phyloP scores from a whole-genome alignment of 2,113 vertebrate species.

The Crotalus helleri region DNA sequence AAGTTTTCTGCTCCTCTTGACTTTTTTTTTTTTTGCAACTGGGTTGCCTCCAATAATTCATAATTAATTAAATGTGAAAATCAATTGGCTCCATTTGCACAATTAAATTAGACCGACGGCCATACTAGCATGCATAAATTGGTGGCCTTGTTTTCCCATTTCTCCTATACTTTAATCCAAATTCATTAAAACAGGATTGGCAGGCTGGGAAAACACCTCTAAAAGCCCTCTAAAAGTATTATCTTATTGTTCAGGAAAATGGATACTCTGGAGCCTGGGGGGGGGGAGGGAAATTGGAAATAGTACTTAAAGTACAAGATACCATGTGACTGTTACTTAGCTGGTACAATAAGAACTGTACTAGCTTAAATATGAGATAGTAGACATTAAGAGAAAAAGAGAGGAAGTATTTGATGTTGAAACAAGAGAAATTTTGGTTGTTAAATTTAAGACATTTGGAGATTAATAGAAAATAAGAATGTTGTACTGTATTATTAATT shows the following conservation, averaged over 20 bases:
- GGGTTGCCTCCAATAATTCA: constrained; percentile 44
- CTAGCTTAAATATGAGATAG: too few relatives aligned
- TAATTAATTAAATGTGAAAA: constrained; percentile 43
- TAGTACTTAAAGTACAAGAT: not conserved
- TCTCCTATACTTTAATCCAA: not conserved
- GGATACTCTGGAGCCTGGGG: not conserved
- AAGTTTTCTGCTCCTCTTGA: constrained; percentile 5
- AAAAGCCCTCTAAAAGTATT: not conserved
- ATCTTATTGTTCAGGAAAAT: not conserved
- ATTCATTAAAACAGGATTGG: not conserved
- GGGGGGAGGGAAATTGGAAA: not conserved
- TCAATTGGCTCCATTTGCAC: constrained; percentile 42
- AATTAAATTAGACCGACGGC: constrained; percentile 41
- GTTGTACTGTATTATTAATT: too few relatives aligned
- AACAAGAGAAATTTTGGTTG: too few relatives aligned
- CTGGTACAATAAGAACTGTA: too few relatives aligned
- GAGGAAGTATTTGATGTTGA: too few relatives aligned
- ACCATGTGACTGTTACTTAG: not conserved
- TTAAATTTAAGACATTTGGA: too few relatives aligned
- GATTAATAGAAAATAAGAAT: too few relatives aligned
- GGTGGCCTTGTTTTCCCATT: constrained; percentile 16
- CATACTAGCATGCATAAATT: not conserved
- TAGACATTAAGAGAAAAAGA: too few relatives aligned
- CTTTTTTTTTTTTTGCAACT: constrained; percentile 28
- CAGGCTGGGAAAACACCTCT: not conserved